A percentile compares a stretch with the other conserved stretches of the same genome.
Conservation (phyloP, 2,113 vertebrate genomes). For the Protomyctophum bolini region DNA sequence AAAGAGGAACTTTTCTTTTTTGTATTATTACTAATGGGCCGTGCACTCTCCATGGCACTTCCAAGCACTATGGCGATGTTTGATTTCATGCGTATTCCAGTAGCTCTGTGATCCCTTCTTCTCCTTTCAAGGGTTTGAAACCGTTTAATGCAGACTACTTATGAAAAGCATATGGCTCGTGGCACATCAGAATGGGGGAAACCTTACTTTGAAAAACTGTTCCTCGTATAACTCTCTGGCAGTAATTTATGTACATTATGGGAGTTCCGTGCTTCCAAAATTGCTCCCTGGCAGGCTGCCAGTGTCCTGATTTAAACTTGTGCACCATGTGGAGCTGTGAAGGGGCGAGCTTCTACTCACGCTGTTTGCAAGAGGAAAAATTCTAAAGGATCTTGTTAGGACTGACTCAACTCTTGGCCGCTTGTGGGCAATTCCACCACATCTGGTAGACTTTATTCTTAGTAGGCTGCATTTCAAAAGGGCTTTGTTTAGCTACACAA, state of each 20-base stretch:
- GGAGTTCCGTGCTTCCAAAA: conserved; percentile 48
- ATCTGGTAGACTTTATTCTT: conserved; percentile 47
- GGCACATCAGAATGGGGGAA: conserved; percentile 18
- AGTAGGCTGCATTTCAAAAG: conserved; percentile 3
- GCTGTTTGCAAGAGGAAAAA: conserved; percentile 50
- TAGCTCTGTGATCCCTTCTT: background rate
- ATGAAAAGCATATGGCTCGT: conserved; percentile 42
- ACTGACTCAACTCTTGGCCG: conserved; percentile 58
- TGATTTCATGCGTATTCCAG: background rate
- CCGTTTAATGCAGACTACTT: conserved; percentile 17
- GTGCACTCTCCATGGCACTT: too few species aligned
- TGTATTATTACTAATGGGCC: background rate
- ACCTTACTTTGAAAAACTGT: conserved; percentile 29
- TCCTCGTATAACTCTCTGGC: conserved; percentile 14
- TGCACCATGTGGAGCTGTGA: conserved; percentile 25
- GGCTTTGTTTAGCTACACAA: background rate
- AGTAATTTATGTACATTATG: conserved; percentile 54
- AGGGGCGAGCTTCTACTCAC: conserved; percentile 25
- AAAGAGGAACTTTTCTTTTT: background rate
- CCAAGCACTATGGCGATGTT: background rate
- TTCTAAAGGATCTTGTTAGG: conserved; percentile 42
- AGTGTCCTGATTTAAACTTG: conserved; percentile 59
- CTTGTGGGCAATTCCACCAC: conserved; percentile 41
- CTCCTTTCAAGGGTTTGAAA: background rate
- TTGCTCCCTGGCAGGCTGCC: conserved; percentile 33